These are phyloP conservation scores for Gobius niger DNA, from an alignment of 2,113 vertebrate genomes.

Conservation along the genomic window DNA sequence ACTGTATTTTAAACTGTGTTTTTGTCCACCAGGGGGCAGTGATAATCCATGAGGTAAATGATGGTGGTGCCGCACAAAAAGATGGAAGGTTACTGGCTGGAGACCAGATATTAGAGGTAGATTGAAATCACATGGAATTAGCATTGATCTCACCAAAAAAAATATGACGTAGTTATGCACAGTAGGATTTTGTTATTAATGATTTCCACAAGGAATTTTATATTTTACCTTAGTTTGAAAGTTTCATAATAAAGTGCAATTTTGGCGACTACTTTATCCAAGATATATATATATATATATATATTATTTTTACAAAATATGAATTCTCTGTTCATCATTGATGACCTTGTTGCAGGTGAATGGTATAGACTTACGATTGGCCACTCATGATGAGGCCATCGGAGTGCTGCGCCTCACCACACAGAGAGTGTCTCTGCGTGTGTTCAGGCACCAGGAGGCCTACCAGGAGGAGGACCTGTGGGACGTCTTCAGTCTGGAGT, in stretches of 20 bases:
- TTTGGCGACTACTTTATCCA: no score
- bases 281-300: no score
- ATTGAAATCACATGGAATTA: neutral
- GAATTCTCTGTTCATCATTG: neutral
- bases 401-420: conserved; percentile 90
- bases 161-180: neutral
- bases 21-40: conserved; percentile 85
- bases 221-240: no score
- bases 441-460: conserved; percentile 88
- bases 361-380: conserved; percentile 90
- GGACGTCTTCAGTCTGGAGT: conserved; percentile 86
- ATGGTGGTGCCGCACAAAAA: conserved; percentile 92
- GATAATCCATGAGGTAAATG: conserved; percentile 94
- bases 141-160: neutral
- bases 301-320: no score
- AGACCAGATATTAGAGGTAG: conserved; percentile 94
- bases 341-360: conserved; percentile 80
- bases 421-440: conserved; percentile 82
- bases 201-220: no score
- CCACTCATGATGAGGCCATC: conserved; percentile 93
- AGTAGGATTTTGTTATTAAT: no score
- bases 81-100: conserved; percentile 93
- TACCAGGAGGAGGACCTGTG: conserved; percentile 90
- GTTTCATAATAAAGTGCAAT: no score
- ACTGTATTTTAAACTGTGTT: neutral